phyloP scores from a whole-genome alignment of 23 tunicate species.

The Clavelina lepadiformis region DNA sequence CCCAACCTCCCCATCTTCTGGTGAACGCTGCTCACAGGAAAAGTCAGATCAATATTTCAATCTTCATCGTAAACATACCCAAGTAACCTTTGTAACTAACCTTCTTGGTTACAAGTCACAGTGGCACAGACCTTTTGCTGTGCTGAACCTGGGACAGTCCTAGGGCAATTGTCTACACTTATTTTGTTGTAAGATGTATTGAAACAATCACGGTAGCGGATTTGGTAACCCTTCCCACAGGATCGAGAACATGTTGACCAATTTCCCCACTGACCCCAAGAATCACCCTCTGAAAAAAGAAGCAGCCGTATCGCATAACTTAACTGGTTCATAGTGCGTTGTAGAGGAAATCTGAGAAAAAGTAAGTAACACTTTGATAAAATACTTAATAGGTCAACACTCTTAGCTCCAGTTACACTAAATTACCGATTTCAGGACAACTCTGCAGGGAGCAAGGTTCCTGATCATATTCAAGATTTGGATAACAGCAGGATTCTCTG shows the following conservation, averaged over 20 bases:
- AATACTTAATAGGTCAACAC: too few relatives aligned
- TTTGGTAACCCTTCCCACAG: conserved; percentile 12
- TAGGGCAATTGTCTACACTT: background rate
- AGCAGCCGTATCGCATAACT: background rate
- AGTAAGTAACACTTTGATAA: too few relatives aligned
- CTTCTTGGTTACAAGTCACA: background rate
- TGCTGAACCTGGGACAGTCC: conserved; percentile 3
- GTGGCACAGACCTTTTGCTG: conserved; percentile 6
- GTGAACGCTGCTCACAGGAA: too few relatives aligned
- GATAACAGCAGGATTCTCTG: background rate
- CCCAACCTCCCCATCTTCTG: too few relatives aligned
- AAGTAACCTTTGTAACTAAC: too few relatives aligned
- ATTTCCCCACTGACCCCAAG: conserved; percentile 7
- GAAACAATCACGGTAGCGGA: conserved; percentile 2
- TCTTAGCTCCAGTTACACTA: too few relatives aligned
- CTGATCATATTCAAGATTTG: background rate
- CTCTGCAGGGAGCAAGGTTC: background rate
- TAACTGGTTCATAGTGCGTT: background rate
- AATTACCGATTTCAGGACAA: background rate
- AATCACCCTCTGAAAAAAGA: background rate
- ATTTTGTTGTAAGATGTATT: background rate
- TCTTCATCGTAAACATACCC: too few relatives aligned
- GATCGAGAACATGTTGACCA: conserved; percentile 13
- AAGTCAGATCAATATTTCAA: too few relatives aligned
- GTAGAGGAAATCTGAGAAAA: too few relatives aligned